Conservation (phyloP, 2,888 invertebrate species). For the Galerucella pusilla region DNA sequence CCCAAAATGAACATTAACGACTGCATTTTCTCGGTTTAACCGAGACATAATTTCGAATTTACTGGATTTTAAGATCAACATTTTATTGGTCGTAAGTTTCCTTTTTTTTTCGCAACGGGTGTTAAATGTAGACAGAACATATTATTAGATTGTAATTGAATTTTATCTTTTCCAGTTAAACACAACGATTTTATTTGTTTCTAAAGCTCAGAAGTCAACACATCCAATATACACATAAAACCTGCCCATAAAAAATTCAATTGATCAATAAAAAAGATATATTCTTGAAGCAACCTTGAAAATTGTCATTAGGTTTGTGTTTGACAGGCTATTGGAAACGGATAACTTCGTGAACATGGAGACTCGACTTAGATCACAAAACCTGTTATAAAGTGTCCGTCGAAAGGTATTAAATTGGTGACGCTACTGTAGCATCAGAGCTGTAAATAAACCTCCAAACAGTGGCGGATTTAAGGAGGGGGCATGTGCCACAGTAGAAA, state of each 20-base stretch:
- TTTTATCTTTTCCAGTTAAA: background rate
- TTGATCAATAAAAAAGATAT: background rate
- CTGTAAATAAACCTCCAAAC: no score
- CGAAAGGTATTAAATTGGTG: no score
- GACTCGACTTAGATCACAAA: no score
- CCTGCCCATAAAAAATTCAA: background rate
- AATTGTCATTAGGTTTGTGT: no score
- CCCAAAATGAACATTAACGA: no score
- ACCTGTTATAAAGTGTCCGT: no score
- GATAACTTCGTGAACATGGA: no score
- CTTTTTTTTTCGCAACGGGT: background rate
- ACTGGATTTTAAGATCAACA: background rate
- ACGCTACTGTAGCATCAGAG: no score
- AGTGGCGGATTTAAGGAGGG: no score
- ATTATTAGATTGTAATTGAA: background rate
- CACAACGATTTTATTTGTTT: background rate
- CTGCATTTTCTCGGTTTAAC: background rate
- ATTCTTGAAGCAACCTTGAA: no score
- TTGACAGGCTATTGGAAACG: no score
- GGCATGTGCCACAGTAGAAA: no score
- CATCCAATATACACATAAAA: background rate
- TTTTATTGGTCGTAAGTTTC: background rate
- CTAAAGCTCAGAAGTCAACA: background rate
- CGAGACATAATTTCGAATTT: background rate
- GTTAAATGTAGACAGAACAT: constrained; percentile 1